phyloP scores from a whole-genome alignment of 35 echinoderm and acorn worm genomes.

The Eucidaris tribuloides region DNA sequence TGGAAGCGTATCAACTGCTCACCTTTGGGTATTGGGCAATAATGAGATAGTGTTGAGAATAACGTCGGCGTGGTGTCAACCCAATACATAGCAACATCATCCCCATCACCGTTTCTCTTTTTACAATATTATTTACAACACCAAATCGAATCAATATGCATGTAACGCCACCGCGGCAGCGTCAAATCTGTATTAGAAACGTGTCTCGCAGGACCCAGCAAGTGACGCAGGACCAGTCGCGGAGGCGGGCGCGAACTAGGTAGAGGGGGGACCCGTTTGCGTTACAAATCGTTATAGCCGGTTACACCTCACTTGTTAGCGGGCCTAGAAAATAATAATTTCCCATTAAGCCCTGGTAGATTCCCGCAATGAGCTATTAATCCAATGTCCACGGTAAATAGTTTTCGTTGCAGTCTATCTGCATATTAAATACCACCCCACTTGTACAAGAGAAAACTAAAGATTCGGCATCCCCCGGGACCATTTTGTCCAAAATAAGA shows the following conservation, averaged over 20 bases:
- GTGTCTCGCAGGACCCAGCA: constrained; percentile 11
- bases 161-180: constrained; percentile 19
- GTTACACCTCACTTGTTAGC: constrained; percentile 31
- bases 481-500: constrained; percentile 34
- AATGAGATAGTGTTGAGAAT: constrained; percentile 25
- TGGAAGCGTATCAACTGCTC: constrained; percentile 15
- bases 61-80: constrained; percentile 2
- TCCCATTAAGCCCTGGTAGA: constrained; percentile 14
- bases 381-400: constrained; percentile 19
- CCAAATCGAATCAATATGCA: constrained; percentile 29
- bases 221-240: constrained; percentile 30
- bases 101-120: not conserved
- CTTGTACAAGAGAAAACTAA: not conserved
- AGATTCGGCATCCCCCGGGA: not conserved
- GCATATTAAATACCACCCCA: constrained; percentile 28
- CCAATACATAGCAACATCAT: constrained; percentile 25
- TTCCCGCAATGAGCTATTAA: constrained; percentile 13
- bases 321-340: constrained; percentile 7
- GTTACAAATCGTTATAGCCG: not conserved
- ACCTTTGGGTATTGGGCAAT: constrained; percentile 34
- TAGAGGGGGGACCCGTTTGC: not conserved
- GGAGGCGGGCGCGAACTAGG: not conserved
- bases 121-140: not conserved
- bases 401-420: not conserved
- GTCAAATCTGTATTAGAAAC: constrained; percentile 34